Base-by-base conservation (phyloP, 2,797 vertebrate species). In the Sciaenops ocellatus region DNA sequence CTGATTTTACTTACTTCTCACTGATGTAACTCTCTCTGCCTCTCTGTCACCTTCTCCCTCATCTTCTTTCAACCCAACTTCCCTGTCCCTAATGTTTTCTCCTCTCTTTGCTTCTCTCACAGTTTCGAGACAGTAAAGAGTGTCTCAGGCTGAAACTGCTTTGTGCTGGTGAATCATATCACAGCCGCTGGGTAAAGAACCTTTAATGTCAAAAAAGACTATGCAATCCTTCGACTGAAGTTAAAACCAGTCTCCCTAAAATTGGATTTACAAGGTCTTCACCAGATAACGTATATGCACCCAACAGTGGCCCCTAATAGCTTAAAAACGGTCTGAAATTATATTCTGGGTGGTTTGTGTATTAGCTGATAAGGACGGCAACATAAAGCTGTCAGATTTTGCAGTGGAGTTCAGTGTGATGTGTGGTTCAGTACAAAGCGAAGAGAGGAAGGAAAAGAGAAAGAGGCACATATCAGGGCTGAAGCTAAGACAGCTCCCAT, bases 401-500 rank as follows among this genome's bases (percentile, higher is more conserved):
- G 6, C 47, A 28, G 1, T 70, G 26, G 59, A 64, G 55, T 83
- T 55, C 69, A 28, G n/a, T 60, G 42, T 46, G 51, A 76, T 59
- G 44, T 64, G 41, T 13, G 7, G 38, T 57, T 0, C 12, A 69
- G 52, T 24, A 75, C 65, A 66, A 69, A 71, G 57, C 70, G 38
- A 48, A 24, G n/a, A 59, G 59, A 73, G 62, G 50, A 51, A 57
- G 47, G 56, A 24, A 56, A 34, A 57, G 41, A 82, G 62, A 62
- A 74, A 73, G 78, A 26, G 77, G 30, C 68, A 80, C 52, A 77
- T 26, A 83, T 85, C 54, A 26, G 50, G 38, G 67, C 66, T 68
- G 56, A 76, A 65, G 65, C 52, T 56, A 65, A 77, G 87, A 87
- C 85, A 69, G 79, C 65, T 84, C 61, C 72, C 9, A 79, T 15